phyloP scores from a whole-genome alignment of 1,140 invertebrate species.

The Eueides isabella region DNA sequence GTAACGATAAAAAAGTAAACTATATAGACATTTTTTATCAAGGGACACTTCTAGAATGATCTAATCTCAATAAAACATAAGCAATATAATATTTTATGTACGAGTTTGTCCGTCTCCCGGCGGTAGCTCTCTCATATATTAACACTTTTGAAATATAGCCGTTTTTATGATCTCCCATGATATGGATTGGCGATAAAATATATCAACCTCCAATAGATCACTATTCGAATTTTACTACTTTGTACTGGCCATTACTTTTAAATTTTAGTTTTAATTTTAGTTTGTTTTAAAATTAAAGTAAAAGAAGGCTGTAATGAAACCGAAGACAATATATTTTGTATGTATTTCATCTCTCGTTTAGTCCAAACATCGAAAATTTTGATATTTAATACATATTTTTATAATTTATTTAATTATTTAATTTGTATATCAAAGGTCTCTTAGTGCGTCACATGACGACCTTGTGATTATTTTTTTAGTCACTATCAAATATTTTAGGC shows the following conservation, averaged over 20 bases:
- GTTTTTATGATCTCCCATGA: constrained; percentile 68
- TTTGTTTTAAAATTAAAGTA: background rate
- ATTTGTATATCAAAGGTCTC: too few species aligned
- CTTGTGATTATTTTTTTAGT: too few species aligned
- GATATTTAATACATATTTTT: too few species aligned
- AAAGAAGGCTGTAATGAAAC: background rate
- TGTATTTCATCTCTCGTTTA: too few species aligned
- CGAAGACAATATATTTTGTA: background rate
- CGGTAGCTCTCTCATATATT: constrained; percentile 62
- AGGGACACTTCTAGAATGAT: constrained; percentile 38
- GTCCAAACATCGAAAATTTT: too few species aligned
- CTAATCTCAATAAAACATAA: constrained; percentile 64
- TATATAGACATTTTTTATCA: constrained; percentile 30
- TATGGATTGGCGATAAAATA: constrained; percentile 76
- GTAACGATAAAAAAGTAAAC: background rate
- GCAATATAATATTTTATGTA: constrained; percentile 68
- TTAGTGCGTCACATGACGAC: too few species aligned
- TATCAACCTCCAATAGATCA: constrained; percentile 53
- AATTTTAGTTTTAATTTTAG: background rate
- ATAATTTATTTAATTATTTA: too few species aligned
- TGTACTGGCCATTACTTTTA: background rate
- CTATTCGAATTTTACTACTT: constrained; percentile 14
- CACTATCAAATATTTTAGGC: too few species aligned
- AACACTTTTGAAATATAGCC: constrained; percentile 74
- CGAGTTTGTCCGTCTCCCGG: constrained; percentile 41